These are phyloP conservation scores for Leucophenga maculata DNA, from an alignment of 2,888 invertebrate genomes.

Conservation along the genomic window DNA sequence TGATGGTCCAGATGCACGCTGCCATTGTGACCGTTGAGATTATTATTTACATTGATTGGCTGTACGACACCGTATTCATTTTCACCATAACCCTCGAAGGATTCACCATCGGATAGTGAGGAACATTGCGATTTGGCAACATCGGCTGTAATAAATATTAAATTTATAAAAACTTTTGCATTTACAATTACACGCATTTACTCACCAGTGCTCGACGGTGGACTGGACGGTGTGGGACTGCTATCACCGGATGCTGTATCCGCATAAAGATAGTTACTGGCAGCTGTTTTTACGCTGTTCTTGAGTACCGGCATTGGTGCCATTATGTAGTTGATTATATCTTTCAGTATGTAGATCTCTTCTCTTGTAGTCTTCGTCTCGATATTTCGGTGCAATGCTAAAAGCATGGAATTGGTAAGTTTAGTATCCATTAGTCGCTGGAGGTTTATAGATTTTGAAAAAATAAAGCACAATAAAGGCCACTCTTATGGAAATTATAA, in stretches of 20 bases:
- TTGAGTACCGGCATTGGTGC: constrained; percentile 66
- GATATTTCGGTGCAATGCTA: too few species aligned
- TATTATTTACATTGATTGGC: constrained; percentile 19
- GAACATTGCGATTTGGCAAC: constrained; percentile 73
- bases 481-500: too few species aligned
- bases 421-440: too few species aligned
- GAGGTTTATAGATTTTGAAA: too few species aligned
- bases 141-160: constrained; percentile 47
- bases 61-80: constrained; percentile 66
- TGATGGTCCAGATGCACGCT: constrained; percentile 37
- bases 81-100: constrained; percentile 86
- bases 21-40: constrained; percentile 30
- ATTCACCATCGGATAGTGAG: constrained; percentile 83
- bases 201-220: constrained; percentile 71
- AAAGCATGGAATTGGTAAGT: too few species aligned
- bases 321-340: constrained; percentile 49
- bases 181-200: constrained; percentile 9
- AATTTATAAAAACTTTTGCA: background rate
- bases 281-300: constrained; percentile 49
- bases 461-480: too few species aligned
- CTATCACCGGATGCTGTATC: constrained; percentile 68
- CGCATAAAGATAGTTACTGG: constrained; percentile 54
- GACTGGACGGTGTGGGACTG: constrained; percentile 71
- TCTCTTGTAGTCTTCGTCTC: too few species aligned
- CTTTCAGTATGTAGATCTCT: too few species aligned